Evolutionary conservation across 2,888 invertebrate genomes (phyloP), one percentile per base, ranked within the genome.

Genomic region (Apamea anceps): DNA sequence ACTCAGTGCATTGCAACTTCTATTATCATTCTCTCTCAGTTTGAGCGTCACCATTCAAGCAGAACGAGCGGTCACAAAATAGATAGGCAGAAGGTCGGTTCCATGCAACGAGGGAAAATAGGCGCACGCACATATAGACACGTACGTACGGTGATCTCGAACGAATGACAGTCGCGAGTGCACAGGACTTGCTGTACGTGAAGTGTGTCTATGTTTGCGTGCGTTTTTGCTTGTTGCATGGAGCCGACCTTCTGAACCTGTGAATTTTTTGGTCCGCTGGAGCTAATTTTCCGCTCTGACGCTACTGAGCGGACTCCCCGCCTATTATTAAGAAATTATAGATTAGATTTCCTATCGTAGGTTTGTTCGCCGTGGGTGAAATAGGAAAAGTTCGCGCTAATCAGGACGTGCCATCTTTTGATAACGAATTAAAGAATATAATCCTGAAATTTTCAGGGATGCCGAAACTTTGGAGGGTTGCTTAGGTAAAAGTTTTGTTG

Each of bases 251-350:
- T 70, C 57, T 81, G 63, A 8, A 57, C 21, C 1, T 13, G 1
- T n/a, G 6, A 42, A 8, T 21, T 15, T 6, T 6, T 13, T 68
- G 37, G 10, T 7, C 4, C 45, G 72, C 18, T 54, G 79, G 79
- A 84, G 71, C 87, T 87, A 89, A 89, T 89, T 89, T 89, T 86
- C 88, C 88, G 89, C 80, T 87, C 80, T 70, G 79, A 51, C 83
- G 86, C 78, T 71, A 65, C 79, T 66, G 72, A 71, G 77, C 74
- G 67, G 72, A 79, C 80, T 80, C 66, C 70, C 72, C 80, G 82
- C 77, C 85, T 89, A 87, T 88, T 89, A 89, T 89, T 85, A 87
- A 88, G 87, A 87, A 88, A 89, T 89, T 89, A 88, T 88, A 89
- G 89, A 89, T 89, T 89, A 88, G 89, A 88, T 87, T 86, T 73